Conservation (phyloP, 2,113 vertebrate genomes). For the Trogon melanurus region DNA sequence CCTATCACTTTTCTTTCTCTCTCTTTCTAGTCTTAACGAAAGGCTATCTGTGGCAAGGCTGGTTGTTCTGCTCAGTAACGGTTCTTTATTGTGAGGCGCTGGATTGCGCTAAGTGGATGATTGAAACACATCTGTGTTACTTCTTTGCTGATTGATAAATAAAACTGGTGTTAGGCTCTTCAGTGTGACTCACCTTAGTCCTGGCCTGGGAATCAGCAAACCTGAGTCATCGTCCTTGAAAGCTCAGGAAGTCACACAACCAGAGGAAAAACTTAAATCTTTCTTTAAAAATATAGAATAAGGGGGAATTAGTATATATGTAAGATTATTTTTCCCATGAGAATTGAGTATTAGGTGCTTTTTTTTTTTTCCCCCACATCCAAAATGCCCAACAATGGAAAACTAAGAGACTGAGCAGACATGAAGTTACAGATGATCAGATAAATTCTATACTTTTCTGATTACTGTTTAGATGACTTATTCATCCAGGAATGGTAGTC, state of each 20-base stretch:
- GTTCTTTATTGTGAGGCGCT: too few species aligned
- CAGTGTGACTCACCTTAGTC: too few species aligned
- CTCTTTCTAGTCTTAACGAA: too few species aligned
- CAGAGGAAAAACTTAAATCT: neutral
- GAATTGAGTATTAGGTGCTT: neutral
- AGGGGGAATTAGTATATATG: constrained; percentile 18
- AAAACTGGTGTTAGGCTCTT: too few species aligned
- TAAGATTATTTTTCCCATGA: constrained; percentile 36
- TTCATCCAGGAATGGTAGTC: constrained; percentile 60
- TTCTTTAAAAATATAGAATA: constrained; percentile 24
- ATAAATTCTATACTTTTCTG: constrained; percentile 49
- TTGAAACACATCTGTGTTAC: too few species aligned
- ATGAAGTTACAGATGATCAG: constrained; percentile 17
- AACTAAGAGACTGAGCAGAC: constrained; percentile 10
- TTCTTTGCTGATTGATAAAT: too few species aligned
- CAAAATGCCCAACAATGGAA: neutral
- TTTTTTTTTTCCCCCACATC: neutral
- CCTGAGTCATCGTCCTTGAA: too few species aligned
- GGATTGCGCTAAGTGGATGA: too few species aligned
- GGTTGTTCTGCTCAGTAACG: too few species aligned
- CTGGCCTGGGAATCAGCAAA: too few species aligned
- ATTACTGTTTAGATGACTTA: constrained; percentile 61
- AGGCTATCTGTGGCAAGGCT: too few species aligned
- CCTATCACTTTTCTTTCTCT: too few species aligned
- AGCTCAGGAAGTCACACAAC: neutral